Evolutionary conservation across 1,140 invertebrate genomes (phyloP), one percentile per base, ranked within the genome.

Genomic region (Bombus pyrosoma): DNA sequence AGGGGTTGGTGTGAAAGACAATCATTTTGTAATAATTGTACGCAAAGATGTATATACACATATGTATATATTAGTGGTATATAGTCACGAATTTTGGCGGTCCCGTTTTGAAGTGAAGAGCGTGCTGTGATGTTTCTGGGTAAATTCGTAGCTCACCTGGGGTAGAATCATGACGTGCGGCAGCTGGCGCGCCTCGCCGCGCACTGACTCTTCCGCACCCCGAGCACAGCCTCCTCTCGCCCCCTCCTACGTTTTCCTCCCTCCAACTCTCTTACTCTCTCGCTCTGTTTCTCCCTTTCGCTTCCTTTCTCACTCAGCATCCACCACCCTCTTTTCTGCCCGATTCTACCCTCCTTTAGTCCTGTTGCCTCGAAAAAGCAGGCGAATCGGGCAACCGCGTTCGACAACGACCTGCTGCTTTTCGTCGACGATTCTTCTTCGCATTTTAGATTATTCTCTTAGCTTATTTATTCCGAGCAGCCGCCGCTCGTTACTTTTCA

Each of bases 141-240:
- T 89, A 89, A 81, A 62, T 89, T 89, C 88, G 90, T 89, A 90
- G 93, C 93, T 94, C 93, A 94, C 93, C 93, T 94, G 93, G 91
- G 92, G 91, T 92, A 94, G 90, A 93, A 93, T 93, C 93, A 94
- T 93, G 93, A 93, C 93, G 93, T 94, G 93, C 92, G 93, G 93
- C 93, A 94, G 93, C 93, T 92, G 93, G 93, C 93, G 93, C 93
- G 93, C 93, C 93, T 94, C 93, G 93, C 93, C 93, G 93, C 93
- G 93, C 93, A 94, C 93, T 94, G 92, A 94, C 92, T 93, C 87
- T 92, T 92, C 91, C 91, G 91, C 92, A 90, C 88, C 90, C 90
- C 90, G 88, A 89, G 86, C 90, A 82, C 77, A 76, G 85, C 81
- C 89, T 85, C 80, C 76, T 85, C 80, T 81, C 89, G 41, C 89